These are phyloP conservation scores for Diacarnus erythraeanus DNA, from an alignment of 37 sponge, comb jelly and placozoan species.

Conservation along the genomic window DNA sequence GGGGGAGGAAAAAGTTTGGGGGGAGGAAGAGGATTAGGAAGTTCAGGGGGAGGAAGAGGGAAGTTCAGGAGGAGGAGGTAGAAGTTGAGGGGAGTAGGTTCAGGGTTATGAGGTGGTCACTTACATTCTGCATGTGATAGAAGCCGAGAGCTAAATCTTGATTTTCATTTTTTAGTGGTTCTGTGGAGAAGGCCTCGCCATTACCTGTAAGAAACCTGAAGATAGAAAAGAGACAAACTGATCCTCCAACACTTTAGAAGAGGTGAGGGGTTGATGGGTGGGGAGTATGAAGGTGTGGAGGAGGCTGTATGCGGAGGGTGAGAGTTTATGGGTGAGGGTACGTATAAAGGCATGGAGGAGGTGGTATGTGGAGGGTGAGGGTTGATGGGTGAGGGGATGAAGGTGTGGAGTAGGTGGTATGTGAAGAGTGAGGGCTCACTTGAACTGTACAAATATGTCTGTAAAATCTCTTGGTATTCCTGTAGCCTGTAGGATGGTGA, in stretches of 20 bases:
- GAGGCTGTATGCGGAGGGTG: neutral
- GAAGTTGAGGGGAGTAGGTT: neutral
- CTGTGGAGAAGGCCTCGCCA: conserved; percentile 64
- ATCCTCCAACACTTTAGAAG: neutral
- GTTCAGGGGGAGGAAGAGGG: neutral
- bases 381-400: neutral
- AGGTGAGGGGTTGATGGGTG: neutral
- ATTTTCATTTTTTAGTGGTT: conserved; percentile 70
- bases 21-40: neutral
- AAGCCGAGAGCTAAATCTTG: conserved; percentile 70
- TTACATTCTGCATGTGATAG: conserved; percentile 82
- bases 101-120: neutral
- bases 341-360: neutral
- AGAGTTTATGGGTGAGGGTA: neutral
- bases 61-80: conserved; percentile 1
- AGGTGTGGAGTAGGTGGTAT: neutral
- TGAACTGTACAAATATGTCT: conserved; percentile 78
- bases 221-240: neutral
- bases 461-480: conserved; percentile 74
- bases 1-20: no score
- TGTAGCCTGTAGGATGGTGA: conserved; percentile 71
- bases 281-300: neutral
- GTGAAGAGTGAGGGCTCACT: conserved; percentile 6
- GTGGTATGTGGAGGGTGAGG: neutral
- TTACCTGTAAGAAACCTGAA: conserved; percentile 28